phyloP scores from a whole-genome alignment of 2,113 vertebrate genomes.

The Syrrhaptes paradoxus region DNA sequence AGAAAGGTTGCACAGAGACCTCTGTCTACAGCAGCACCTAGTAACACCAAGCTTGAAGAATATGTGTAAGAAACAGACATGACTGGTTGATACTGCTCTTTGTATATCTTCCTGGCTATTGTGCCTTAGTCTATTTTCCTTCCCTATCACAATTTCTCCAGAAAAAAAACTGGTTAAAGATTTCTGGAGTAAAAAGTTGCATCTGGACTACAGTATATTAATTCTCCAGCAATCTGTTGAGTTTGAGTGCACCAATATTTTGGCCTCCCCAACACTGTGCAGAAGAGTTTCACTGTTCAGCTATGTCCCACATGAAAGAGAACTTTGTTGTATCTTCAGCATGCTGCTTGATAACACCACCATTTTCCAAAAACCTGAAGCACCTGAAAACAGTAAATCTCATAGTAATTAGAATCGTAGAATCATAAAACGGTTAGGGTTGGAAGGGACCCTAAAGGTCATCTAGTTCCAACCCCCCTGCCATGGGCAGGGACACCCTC shows the following conservation, averaged over 20 bases:
- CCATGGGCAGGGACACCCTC: no score
- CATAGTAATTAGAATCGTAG: not conserved
- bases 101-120: not conserved
- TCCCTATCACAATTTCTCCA: not conserved
- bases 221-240: not conserved
- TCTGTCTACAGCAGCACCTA: not conserved
- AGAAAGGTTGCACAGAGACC: not conserved
- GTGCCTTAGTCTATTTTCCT: not conserved
- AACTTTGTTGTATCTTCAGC: not conserved
- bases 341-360: not conserved
- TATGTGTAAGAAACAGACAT: not conserved
- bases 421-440: no score
- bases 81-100: not conserved
- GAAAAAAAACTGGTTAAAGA: not conserved
- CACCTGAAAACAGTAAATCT: not conserved
- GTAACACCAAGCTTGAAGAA: not conserved
- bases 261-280: not conserved
- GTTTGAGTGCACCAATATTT: not conserved
- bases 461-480: no score
- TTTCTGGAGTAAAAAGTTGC: not conserved
- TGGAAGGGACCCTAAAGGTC: no score
- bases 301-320: not conserved
- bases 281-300: not conserved
- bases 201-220: not conserved
- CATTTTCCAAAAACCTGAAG: not conserved